A percentile compares a stretch with the other conserved stretches of the same genome.
These are phyloP conservation scores for Nycticebus coucang DNA, from an alignment of 2,113 vertebrate species.

Conservation along the genomic window DNA sequence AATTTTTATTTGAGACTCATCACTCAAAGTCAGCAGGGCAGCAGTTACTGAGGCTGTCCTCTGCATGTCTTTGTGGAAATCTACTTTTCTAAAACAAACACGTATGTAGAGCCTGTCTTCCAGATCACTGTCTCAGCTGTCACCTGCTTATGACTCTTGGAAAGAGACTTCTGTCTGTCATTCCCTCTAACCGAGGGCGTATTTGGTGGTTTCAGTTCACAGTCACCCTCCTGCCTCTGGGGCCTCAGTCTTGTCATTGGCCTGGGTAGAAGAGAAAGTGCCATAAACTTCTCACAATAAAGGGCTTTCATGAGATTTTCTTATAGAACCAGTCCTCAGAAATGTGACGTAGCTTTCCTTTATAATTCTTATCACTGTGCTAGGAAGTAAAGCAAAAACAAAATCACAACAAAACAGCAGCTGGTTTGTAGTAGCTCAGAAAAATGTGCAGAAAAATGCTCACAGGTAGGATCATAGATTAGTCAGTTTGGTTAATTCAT, in stretches of 20 bases:
- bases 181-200: rapidly evolving
- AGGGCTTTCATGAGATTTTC: neutral
- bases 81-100: neutral
- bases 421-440: neutral
- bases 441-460: neutral
- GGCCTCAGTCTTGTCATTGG: neutral
- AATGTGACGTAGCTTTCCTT: neutral
- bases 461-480: neutral
- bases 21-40: neutral
- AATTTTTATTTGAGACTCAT: too few relatives aligned
- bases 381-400: neutral
- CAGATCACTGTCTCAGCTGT: neutral
- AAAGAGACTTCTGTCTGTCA: neutral
- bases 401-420: neutral
- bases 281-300: neutral
- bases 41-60: neutral
- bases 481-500: neutral
- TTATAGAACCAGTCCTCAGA: neutral
- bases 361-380: neutral
- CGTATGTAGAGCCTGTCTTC: neutral
- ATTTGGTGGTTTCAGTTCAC: neutral
- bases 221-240: neutral
- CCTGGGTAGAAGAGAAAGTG: neutral
- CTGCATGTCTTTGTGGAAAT: neutral
- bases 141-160: neutral